Evolutionary conservation across 2,113 vertebrate species (phyloP).

Genomic region (Indicator maculatus): DNA sequence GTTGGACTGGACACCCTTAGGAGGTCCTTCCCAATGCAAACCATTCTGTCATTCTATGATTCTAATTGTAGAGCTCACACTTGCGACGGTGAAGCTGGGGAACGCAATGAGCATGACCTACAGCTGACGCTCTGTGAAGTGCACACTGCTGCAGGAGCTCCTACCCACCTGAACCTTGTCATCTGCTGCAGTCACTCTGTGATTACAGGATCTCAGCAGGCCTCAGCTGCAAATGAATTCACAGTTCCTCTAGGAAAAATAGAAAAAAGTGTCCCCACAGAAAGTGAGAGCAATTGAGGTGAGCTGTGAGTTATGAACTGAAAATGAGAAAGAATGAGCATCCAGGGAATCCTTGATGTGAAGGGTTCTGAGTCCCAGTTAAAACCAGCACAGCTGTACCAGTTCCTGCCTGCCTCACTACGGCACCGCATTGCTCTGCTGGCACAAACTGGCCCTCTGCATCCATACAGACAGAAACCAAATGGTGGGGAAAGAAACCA

Average conservation of each 20-base stretch:
- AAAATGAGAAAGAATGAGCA: not conserved
- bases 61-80: too few relatives aligned
- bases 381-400: not conserved
- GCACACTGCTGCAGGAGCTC: not conserved
- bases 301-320: not conserved
- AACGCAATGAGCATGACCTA: too few relatives aligned
- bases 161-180: conserved; percentile 6
- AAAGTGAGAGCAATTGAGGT: not conserved
- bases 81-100: too few relatives aligned
- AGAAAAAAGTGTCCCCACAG: not conserved
- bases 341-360: not conserved
- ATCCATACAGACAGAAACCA: not conserved
- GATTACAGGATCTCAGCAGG: not conserved
- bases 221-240: conserved; percentile 8
- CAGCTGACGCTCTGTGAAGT: too few relatives aligned
- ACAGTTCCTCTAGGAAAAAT: not conserved
- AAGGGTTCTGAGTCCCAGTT: not conserved
- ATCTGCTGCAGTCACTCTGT: not conserved
- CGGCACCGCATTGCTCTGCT: not conserved
- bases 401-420: not conserved
- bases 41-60: too few relatives aligned
- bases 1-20: too few relatives aligned
- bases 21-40: too few relatives aligned
- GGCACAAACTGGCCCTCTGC: not conserved
- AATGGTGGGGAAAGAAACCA: not conserved